A percentile compares a stretch with the other conserved stretches of the same genome.
Evolutionary conservation across 1,140 invertebrate species (phyloP).

Genomic region (Drosophila melanica): DNA sequence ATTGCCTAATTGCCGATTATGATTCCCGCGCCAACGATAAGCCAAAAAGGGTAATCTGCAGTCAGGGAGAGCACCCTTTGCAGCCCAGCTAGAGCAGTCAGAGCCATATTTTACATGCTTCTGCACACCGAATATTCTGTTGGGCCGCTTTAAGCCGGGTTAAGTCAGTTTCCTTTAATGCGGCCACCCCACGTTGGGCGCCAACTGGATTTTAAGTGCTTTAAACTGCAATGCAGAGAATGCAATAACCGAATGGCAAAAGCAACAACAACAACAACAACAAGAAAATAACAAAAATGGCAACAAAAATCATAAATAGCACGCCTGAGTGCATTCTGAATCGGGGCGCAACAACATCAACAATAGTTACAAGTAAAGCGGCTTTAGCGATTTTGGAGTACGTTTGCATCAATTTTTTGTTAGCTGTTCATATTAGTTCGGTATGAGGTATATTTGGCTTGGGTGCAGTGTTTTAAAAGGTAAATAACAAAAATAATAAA

Average conservation of each 20-base stretch:
- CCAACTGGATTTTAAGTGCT: conserved; percentile 48
- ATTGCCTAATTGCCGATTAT: conserved; percentile 76
- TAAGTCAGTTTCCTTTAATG: conserved; percentile 24
- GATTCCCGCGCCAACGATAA: conserved; percentile 28
- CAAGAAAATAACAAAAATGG: background rate
- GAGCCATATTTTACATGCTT: conserved; percentile 43
- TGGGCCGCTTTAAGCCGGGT: conserved; percentile 16
- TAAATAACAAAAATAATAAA: background rate
- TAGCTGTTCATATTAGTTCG: background rate
- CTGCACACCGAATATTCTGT: conserved; percentile 17
- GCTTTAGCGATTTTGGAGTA: conserved; percentile 54
- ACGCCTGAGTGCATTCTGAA: conserved; percentile 53
- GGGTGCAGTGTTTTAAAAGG: background rate
- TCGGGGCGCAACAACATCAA: conserved; percentile 17
- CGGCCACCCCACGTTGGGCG: conserved; percentile 11
- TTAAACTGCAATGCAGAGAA: conserved; percentile 52
- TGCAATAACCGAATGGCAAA: conserved; percentile 53
- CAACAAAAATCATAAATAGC: conserved; percentile 42
- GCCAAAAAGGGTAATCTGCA: conserved; percentile 1
- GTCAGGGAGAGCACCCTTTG: background rate
- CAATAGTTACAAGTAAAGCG: conserved; percentile 18
- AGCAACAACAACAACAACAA: conserved; percentile 1
- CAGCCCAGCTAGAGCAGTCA: conserved; percentile 1
- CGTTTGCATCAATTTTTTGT: conserved; percentile 45
- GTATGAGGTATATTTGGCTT: background rate